Evolutionary conservation across 2,797 vertebrate species (phyloP).

Genomic region (Phataginus tetradactyla): DNA sequence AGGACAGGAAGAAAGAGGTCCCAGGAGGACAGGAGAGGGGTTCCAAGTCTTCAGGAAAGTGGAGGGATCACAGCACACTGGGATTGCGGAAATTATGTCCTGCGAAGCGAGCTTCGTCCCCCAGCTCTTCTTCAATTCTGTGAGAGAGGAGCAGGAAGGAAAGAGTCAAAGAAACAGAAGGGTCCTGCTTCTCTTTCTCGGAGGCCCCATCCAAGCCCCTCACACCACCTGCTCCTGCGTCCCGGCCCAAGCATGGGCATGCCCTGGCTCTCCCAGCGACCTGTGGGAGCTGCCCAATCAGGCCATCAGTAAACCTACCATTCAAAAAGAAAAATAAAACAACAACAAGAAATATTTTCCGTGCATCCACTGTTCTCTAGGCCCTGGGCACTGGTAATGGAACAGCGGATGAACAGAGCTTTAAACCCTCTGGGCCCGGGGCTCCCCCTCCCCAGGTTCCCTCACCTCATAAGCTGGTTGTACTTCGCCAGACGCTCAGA

Average conservation of each 20-base stretch:
- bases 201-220: neutral
- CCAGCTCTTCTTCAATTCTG: constrained; percentile 97
- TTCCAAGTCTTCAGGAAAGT: constrained; percentile 51
- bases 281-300: neutral
- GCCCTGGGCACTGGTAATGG: neutral
- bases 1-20: constrained; percentile 59
- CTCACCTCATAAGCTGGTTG: constrained; percentile 97
- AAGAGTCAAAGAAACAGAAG: neutral
- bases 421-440: neutral
- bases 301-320: neutral
- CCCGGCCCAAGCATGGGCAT: neutral
- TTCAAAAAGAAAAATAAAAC: neutral
- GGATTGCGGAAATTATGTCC: constrained; percentile 97
- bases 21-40: constrained; percentile 72
- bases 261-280: neutral
- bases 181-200: neutral
- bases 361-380: neutral
- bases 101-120: constrained; percentile 94
- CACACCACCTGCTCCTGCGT: neutral
- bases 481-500: constrained; percentile 97
- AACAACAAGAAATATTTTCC: neutral
- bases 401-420: neutral
- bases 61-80: constrained; percentile 90
- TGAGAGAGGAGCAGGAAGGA: constrained; percentile 55
- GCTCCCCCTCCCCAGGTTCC: neutral